A percentile compares a stretch with the other conserved stretches of the same genome.
phyloP scores from a whole-genome alignment of 1,140 invertebrate species.

The Drosophila albomicans region DNA sequence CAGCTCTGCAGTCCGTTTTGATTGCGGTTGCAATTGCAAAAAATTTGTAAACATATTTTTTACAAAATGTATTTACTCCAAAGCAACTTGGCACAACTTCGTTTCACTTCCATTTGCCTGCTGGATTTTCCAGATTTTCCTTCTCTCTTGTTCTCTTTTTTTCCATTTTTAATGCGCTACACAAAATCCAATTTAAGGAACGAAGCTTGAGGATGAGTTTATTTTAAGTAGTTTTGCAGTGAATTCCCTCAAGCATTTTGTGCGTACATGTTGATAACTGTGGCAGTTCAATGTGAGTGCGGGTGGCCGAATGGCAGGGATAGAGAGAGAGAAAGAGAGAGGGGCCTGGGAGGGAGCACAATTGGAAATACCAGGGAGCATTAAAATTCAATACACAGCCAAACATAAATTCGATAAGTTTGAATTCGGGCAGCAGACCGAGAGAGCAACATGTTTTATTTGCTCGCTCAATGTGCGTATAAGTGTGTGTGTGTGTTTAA shows the following conservation, averaged over 20 bases:
- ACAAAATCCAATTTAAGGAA: slow-evolving; percentile 71
- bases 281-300: not conserved
- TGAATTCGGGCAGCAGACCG: slow-evolving; percentile 63
- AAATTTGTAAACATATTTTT: slow-evolving; percentile 76
- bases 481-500: slow-evolving; percentile 34
- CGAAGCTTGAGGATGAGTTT: slow-evolving; percentile 59
- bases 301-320: too few species aligned
- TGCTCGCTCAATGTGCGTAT: slow-evolving; percentile 64
- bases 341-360: slow-evolving; percentile 20
- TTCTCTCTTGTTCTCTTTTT: slow-evolving; percentile 4
- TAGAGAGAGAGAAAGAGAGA: not conserved
- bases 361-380: slow-evolving; percentile 53
- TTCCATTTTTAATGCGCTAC: slow-evolving; percentile 32
- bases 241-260: slow-evolving; percentile 65
- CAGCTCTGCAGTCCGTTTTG: slow-evolving; percentile 40
- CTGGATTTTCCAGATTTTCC: slow-evolving; percentile 18
- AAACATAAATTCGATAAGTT: slow-evolving; percentile 81
- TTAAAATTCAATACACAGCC: slow-evolving; percentile 80
- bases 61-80: slow-evolving; percentile 65
- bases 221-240: slow-evolving; percentile 78
- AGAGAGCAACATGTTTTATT: slow-evolving; percentile 78
- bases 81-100: slow-evolving; percentile 17
- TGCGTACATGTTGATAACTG: slow-evolving; percentile 53
- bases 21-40: slow-evolving; percentile 72
- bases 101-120: slow-evolving; percentile 13